Evolutionary conservation across 1,140 invertebrate species (phyloP).

Genomic region (Potamilus streckersoni): DNA sequence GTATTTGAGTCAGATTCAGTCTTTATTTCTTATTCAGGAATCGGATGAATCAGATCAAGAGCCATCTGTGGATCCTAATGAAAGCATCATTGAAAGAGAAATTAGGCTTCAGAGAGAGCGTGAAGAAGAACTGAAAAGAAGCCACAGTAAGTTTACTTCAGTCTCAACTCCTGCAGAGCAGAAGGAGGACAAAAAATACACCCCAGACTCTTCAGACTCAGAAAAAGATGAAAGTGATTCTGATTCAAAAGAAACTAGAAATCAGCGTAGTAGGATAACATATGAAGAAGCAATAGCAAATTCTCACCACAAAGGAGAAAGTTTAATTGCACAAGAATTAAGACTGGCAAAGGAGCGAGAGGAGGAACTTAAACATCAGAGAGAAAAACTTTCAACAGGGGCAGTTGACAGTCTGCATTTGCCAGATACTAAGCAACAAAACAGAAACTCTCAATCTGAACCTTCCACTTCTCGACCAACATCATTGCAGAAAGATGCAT

Average conservation of each 20-base stretch:
- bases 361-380: conserved; percentile 65
- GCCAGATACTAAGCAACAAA: not conserved
- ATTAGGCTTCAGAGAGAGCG: conserved; percentile 67
- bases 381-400: conserved; percentile 26
- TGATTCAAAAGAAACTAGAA: too few relatives aligned
- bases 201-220: conserved; percentile 15
- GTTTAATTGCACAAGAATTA: conserved; percentile 69
- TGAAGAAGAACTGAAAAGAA: conserved; percentile 58
- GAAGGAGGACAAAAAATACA: too few relatives aligned
- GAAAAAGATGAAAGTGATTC: conserved; percentile 18
- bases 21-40: conserved; percentile 1
- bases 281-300: conserved; percentile 51
- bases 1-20: not conserved
- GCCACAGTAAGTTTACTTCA: conserved; percentile 15
- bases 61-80: conserved; percentile 36
- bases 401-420: not conserved
- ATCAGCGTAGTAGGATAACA: conserved; percentile 21
- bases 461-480: not conserved
- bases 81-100: conserved; percentile 66
- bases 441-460: too few relatives aligned
- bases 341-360: conserved; percentile 68
- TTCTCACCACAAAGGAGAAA: conserved; percentile 59
- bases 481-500: conserved; percentile 41
- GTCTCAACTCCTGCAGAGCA: too few relatives aligned
- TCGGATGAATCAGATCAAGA: not conserved